These are phyloP conservation scores for Oryzias sinensis DNA, from an alignment of 2,797 vertebrate species.

Conservation along the genomic window DNA sequence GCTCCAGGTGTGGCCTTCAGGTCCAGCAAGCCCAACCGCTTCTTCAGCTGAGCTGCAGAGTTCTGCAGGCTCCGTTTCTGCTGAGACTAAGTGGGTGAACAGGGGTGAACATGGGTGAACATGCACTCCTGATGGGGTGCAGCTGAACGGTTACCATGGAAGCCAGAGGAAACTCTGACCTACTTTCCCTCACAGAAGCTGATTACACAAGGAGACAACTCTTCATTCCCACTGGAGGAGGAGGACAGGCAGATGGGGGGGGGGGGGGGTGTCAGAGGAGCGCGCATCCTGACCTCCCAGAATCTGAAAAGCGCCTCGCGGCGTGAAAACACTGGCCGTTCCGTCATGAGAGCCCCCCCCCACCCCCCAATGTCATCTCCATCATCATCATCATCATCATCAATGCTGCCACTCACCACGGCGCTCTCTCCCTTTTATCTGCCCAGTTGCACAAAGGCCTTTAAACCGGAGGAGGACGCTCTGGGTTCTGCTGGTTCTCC, in stretches of 20 bases:
- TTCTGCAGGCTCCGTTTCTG: too few species aligned
- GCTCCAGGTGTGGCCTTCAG: too few species aligned
- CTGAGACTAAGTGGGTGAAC: too few species aligned
- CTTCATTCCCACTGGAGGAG: neutral
- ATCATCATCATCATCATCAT: conserved; percentile 1
- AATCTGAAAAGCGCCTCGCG: neutral
- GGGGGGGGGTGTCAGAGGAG: neutral
- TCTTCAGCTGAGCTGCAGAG: too few species aligned
- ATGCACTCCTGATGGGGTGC: neutral
- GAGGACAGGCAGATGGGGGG: neutral
- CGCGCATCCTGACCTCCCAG: too few species aligned
- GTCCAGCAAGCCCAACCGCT: too few species aligned
- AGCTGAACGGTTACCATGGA: conserved; percentile 14
- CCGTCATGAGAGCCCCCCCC: conserved; percentile 1
- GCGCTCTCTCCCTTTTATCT: too few species aligned
- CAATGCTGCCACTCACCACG: too few species aligned
- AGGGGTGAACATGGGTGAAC: too few species aligned
- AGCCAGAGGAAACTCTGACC: conserved; percentile 46
- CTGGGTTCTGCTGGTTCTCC: conserved; percentile 7
- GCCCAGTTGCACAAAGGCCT: too few species aligned
- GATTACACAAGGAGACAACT: conserved; percentile 29
- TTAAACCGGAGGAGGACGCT: too few species aligned
- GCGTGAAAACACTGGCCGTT: neutral
- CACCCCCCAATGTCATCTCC: conserved; percentile 27
- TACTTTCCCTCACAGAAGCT: conserved; percentile 29